Base-by-base conservation (phyloP, 2,797 vertebrate genomes). In the Phylloscopus collybita region DNA sequence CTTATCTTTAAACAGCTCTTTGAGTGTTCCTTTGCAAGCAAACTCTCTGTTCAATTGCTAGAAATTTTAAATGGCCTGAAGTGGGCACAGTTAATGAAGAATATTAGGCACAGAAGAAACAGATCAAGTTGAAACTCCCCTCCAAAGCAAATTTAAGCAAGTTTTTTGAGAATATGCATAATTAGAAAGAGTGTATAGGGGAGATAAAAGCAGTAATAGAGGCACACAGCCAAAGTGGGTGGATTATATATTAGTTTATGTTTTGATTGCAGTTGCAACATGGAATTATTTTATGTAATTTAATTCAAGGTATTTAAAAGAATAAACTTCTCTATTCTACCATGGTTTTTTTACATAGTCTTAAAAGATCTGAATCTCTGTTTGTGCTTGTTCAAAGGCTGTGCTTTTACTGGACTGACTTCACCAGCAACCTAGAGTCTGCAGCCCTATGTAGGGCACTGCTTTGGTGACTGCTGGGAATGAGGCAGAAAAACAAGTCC, bases 1-100 rank as follows among this genome's bases (percentile, higher is more conserved):
- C 56, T 65, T 71, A 61, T 30, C 45, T 91, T 95, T 83, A 40
- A 80, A 72, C 19, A 88, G 32, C 42, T 90, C 56, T 80, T 79
- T 32, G n/a, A 44, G 10, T 34, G 32, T 45, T 88, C n/a, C 17
- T 91, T 69, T 50, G 49, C 34, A 83, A 74, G 45, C 12, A 59
- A 84, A 67, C 18, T 57, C 45, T 69, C 26, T 27, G 11, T 73
- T 91, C 14, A 50, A 14, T 36, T 67, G 42, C 49, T 57, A 65
- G 79, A 86, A 92, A 61, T 72, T 83, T 87, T 40, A 53, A 70
- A 72, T 42, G 32, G 36, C 30, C 49, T 93, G 34, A 44, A 86
- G 22, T 64, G 16, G 30, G n/a, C 11, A 75, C 29, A 74, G 20
- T 72, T 36, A 50, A 23, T 26, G 54, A 74, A 69, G 32, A 80